A percentile compares a stretch with the other conserved stretches of the same genome.
Conservation (phyloP, 2,888 invertebrate genomes). For the Artemia sinica region DNA sequence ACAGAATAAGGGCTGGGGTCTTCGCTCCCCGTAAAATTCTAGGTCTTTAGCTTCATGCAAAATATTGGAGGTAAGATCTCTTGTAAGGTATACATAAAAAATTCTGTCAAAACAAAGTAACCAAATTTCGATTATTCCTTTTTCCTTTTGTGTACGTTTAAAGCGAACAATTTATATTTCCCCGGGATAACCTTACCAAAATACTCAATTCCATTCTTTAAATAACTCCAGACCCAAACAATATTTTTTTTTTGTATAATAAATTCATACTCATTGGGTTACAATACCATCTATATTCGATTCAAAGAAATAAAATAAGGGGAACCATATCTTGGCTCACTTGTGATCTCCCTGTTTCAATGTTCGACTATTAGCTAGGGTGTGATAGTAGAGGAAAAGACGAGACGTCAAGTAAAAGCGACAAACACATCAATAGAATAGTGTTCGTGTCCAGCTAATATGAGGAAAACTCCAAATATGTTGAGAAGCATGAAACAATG, state of each 20-base stretch:
- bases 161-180: too few relatives aligned
- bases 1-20: too few relatives aligned
- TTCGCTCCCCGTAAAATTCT: too few relatives aligned
- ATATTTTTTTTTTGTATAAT: conserved; percentile 29
- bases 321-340: conserved; percentile 89
- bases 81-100: too few relatives aligned
- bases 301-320: conserved; percentile 89
- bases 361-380: conserved; percentile 85
- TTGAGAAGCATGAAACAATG: conserved; percentile 91
- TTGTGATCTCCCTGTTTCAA: conserved; percentile 65
- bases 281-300: conserved; percentile 79
- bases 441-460: conserved; percentile 96
- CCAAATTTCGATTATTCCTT: too few relatives aligned
- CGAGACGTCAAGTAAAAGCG: conserved; percentile 93
- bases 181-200: too few relatives aligned
- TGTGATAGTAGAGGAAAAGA: conserved; percentile 94
- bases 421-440: conserved; percentile 99
- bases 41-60: too few relatives aligned
- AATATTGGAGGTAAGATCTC: too few relatives aligned
- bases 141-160: too few relatives aligned
- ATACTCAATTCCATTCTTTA: not conserved
- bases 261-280: conserved; percentile 74
- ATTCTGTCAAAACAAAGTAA: too few relatives aligned
- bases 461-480: conserved; percentile 98
- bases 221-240: not conserved